A percentile compares a stretch with the other conserved stretches of the same genome.
These are phyloP conservation scores for Caenorhabditis imperialis DNA, from an alignment of 2,888 invertebrate genomes.

Conservation along the genomic window DNA sequence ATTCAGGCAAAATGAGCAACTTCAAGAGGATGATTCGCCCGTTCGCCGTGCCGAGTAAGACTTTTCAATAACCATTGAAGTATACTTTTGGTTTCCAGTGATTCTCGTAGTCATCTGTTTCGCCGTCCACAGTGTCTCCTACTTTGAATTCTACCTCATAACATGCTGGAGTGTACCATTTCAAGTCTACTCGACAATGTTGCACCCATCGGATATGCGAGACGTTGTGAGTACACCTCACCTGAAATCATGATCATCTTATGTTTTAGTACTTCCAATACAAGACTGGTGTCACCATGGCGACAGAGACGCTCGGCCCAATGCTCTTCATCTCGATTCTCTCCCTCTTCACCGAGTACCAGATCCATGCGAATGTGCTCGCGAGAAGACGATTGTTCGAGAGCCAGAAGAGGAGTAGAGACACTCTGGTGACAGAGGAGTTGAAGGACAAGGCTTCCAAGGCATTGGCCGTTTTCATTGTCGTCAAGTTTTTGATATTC, in stretches of 20 bases:
- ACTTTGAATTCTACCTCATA: conserved; percentile 38
- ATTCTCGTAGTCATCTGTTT: conserved; percentile 37
- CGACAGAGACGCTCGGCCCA: conserved; percentile 52
- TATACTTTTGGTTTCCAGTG: conserved; percentile 9
- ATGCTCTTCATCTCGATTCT: conserved; percentile 43
- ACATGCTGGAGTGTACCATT: conserved; percentile 16
- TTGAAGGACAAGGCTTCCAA: conserved; percentile 51
- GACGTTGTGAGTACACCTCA: no score
- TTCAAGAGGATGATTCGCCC: conserved; percentile 32
- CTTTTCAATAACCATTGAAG: background rate
- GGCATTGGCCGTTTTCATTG: conserved; percentile 47
- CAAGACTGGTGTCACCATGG: conserved; percentile 30
- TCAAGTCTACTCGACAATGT: conserved; percentile 8
- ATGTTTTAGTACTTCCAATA: conserved; percentile 35
- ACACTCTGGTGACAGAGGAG: conserved; percentile 39
- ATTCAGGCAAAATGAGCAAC: conserved; percentile 25
- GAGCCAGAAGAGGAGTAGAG: conserved; percentile 41
- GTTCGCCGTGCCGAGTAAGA: conserved; percentile 39
- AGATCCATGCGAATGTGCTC: conserved; percentile 43
- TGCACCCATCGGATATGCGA: conserved; percentile 8
- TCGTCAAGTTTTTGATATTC: conserved; percentile 50
- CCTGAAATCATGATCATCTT: no score
- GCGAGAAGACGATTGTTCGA: conserved; percentile 40
- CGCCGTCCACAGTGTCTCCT: conserved; percentile 25
- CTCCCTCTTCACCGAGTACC: conserved; percentile 51